Evolutionary conservation across 2,888 invertebrate species (phyloP).

Genomic region (Blera fallax): DNA sequence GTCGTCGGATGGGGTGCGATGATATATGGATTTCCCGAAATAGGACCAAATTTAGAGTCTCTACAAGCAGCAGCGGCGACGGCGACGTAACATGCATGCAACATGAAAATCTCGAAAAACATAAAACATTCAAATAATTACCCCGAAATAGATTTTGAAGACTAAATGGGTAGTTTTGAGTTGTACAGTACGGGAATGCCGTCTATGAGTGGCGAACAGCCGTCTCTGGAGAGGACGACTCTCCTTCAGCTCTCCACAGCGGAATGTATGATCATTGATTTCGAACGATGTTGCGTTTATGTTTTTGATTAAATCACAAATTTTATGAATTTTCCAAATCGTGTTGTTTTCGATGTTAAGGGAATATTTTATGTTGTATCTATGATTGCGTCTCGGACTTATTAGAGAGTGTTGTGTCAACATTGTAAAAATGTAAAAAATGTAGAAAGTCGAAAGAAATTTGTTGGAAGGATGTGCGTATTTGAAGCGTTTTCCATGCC

Average conservation of each 20-base stretch:
- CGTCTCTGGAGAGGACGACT: background rate
- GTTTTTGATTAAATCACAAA: conserved; percentile 18
- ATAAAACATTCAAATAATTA: conserved; percentile 66
- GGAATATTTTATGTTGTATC: conserved; percentile 15
- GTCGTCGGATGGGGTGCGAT: conserved; percentile 54
- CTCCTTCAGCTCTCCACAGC: background rate
- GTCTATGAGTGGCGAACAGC: conserved; percentile 12
- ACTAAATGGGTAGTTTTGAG: conserved; percentile 7
- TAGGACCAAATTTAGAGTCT: conserved; percentile 52
- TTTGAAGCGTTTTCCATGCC: background rate
- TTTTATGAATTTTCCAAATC: conserved; percentile 18
- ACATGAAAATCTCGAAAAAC: conserved; percentile 15
- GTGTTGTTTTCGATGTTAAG: conserved; percentile 2
- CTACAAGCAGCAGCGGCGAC: too few species aligned
- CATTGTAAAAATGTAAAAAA: background rate
- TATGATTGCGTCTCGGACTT: background rate
- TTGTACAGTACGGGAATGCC: conserved; percentile 27
- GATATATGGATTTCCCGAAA: conserved; percentile 63
- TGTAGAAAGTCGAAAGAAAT: background rate
- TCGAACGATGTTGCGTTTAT: conserved; percentile 12
- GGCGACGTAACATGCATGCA: background rate
- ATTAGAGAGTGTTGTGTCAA: conserved; percentile 11
- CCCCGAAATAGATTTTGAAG: conserved; percentile 55
- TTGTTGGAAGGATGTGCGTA: background rate
- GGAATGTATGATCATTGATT: conserved; percentile 55